Evolutionary conservation across 2,888 invertebrate species (phyloP).

Genomic region (Stenotaenia linearis): DNA sequence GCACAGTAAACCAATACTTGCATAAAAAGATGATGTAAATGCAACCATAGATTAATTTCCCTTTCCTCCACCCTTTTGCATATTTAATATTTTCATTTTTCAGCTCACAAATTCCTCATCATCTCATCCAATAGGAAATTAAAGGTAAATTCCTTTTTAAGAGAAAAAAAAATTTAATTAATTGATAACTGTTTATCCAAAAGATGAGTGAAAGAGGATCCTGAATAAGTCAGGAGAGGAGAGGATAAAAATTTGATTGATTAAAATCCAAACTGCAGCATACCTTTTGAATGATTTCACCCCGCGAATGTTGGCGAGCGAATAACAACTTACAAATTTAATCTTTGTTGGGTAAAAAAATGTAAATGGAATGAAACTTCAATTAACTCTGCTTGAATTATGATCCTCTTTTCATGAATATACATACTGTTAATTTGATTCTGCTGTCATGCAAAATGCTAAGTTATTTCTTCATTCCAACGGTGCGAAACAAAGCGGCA

Average conservation of each 20-base stretch:
- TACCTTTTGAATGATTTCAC: too few relatives aligned
- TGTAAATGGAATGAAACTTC: slow-evolving; percentile 3
- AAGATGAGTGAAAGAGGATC: background rate
- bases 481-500: background rate
- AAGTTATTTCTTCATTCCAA: background rate
- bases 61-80: background rate
- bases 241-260: background rate
- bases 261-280: background rate
- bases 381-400: slow-evolving; percentile 5
- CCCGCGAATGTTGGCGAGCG: background rate
- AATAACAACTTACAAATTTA: background rate
- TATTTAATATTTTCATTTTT: background rate
- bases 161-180: background rate
- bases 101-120: too few relatives aligned
- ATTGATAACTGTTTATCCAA: background rate
- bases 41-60: background rate
- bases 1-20: background rate
- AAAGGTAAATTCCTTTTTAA: background rate
- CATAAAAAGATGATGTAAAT: too few relatives aligned
- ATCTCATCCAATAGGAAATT: background rate
- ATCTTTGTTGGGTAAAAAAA: background rate
- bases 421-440: slow-evolving; percentile 4
- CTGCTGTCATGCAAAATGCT: background rate
- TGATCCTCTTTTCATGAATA: slow-evolving; percentile 9
- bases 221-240: background rate